Base-by-base conservation (phyloP, 2,888 invertebrate genomes). In the Dioctria rufipes region DNA sequence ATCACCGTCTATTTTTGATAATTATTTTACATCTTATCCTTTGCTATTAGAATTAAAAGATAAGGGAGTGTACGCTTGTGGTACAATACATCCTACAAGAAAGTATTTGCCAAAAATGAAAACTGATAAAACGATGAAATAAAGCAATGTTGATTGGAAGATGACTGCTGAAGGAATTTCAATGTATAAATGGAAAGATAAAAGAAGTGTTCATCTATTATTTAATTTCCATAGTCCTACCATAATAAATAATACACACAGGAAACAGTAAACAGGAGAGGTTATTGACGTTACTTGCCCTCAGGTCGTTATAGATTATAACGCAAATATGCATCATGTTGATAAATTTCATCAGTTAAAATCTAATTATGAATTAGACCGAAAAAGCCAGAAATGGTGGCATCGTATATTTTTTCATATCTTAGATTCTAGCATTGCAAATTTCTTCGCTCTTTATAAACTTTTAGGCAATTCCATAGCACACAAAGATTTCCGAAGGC, bases 11-110 rank as follows among this genome's bases (percentile, higher is more conserved):
- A 11, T 63, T 63, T 63, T 25, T 25, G 25, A 60, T 13, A 60
- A 60, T 60, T 60, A 60, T 60, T 60, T 60, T 60, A 60, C 60
- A 51, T 51, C 51, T 6, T 51, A 25, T 51, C 51, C 51, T 51
- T 51, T 51, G 11, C 2, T 51, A 51, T 51, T 51, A 2, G 2
- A 51, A 2, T 51, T 51, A 51, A 51, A 51, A 51, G 2, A 60
- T n/a, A 60, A 60, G 0, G 25, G 25, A 25, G 25, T 25, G 25
- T 25, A 25, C 25, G 25, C 25, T 25, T 25, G 0, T 25, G 25
- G 25, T 25, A 25, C 25, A 6, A 25, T 25, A 25, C 0, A 25
- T 25, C 25, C 25, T 25, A 25, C 25, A 25, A 25, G 25, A 25
- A 25, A 25, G 25, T 25, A 25, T 25, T 25, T 25, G 25, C 25